These are phyloP conservation scores for Oncorhynchus masou DNA, from an alignment of 2,113 vertebrate genomes.

Conservation along the genomic window DNA sequence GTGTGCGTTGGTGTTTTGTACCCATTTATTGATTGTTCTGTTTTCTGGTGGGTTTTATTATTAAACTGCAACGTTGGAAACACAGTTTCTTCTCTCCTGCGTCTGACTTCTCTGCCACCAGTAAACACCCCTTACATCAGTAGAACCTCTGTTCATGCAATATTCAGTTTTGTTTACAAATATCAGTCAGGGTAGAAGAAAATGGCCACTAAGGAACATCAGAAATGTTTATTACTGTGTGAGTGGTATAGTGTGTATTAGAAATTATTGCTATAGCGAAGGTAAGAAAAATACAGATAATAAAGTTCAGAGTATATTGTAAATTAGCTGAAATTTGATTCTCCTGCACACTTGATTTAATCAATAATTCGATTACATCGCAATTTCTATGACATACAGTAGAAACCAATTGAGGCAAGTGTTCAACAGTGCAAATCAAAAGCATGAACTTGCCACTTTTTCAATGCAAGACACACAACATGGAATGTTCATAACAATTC, in stretches of 20 bases:
- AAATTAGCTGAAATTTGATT: constrained; percentile 80
- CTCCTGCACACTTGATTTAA: constrained; percentile 75
- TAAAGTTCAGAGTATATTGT: constrained; percentile 82
- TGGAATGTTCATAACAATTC: constrained; percentile 81
- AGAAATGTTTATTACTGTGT: constrained; percentile 60
- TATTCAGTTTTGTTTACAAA: constrained; percentile 44
- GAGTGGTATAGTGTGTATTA: constrained; percentile 70
- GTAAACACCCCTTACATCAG: neutral
- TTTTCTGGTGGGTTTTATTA: no score
- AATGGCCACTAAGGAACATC: constrained; percentile 47
- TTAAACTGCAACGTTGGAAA: no score
- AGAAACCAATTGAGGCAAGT: constrained; percentile 53
- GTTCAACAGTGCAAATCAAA: constrained; percentile 85
- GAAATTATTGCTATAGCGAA: constrained; percentile 73
- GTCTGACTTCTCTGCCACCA: no score
- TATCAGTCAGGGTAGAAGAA: constrained; percentile 37
- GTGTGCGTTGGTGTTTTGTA: no score
- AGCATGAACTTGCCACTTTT: constrained; percentile 76
- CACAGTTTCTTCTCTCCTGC: no score
- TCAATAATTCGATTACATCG: constrained; percentile 53
- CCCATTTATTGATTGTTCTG: no score
- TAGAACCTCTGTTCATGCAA: constrained; percentile 35
- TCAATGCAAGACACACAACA: constrained; percentile 59
- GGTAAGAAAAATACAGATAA: constrained; percentile 80
- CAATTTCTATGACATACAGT: constrained; percentile 67